Conservation (phyloP, 2,797 vertebrate species). For the Acanthurus lineatus region DNA sequence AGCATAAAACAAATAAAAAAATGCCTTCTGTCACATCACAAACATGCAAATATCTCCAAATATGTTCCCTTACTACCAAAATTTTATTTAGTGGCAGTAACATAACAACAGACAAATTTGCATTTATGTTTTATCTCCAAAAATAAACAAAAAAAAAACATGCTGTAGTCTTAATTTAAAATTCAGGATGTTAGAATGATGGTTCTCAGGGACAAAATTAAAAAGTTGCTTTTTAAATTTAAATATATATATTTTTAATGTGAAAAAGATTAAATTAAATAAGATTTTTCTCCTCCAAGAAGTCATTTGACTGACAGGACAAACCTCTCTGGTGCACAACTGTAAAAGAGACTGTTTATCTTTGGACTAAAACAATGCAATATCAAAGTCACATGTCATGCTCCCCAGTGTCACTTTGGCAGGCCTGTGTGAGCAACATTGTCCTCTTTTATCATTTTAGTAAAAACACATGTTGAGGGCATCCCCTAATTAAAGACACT, state of each 20-base stretch:
- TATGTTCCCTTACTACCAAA: neutral
- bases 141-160: neutral
- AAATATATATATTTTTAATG: neutral
- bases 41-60: constrained; percentile 45
- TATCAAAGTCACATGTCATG: constrained; percentile 40
- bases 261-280: neutral
- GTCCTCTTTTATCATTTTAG: constrained; percentile 65
- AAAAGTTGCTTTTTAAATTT: neutral
- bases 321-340: constrained; percentile 5
- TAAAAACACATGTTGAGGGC: constrained; percentile 63
- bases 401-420: constrained; percentile 29
- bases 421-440: constrained; percentile 37
- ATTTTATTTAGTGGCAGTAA: neutral
- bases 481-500: constrained; percentile 67
- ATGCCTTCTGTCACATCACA: neutral
- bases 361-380: constrained; percentile 34
- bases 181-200: neutral
- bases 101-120: neutral
- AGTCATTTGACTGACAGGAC: constrained; percentile 39
- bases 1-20: constrained; percentile 24
- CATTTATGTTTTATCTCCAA: neutral
- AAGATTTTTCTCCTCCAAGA: neutral
- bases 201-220: neutral
- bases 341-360: constrained; percentile 38
- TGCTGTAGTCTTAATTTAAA: neutral